Base-by-base conservation (phyloP, 2,888 invertebrate species). In the Sympetrum striolatum region DNA sequence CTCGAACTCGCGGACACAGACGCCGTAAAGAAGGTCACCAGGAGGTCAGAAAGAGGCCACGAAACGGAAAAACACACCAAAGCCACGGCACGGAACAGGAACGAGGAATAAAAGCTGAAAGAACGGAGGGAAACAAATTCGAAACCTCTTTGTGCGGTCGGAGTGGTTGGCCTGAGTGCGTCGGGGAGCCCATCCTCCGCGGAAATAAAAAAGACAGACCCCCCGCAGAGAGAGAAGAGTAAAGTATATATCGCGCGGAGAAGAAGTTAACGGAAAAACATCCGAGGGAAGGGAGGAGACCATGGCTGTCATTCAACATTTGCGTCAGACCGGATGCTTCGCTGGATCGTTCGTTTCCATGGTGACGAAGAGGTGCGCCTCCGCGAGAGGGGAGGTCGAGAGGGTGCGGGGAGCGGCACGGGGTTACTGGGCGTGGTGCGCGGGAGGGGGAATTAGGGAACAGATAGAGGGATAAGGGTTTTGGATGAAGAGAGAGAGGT, bases 321-420 rank as follows among this genome's bases (percentile, higher is more conserved):
- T 86, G 60, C 60, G 86, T 60, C 60, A 60, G 60, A 25, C 86
- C 86, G 86, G 86, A 86, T 86, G 60, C 86, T 86, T 60, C 37
- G 86, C 37, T 53, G 86, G 48, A 86, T 86, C 86, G 86, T 86
- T 86, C 86, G 86, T 86, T 86, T 25, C 86, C 86, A 86, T 86
- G 86, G 86, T 37, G 86, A 86, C 86, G 86, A 60, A 86, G 86
- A 86, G 86, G 86, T 86, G 86, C 37, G 86, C n/a, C 37, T 73
- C 73, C 31, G 12, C 3, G 18, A 25, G 8, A 2, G 10, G 73
- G 10, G 73, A 0, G 60, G 18, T 60, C 25, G 5, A 31, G 25
- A 73, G 73, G n/a, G 2, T 48, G 25, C 10, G n/a, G n/a, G 73
- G 73, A 5, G 73, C 2, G n/a, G n/a, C 10, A 18, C n/a, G 73